Conservation (phyloP, 1,140 invertebrate species). For the Trialeurodes vaporariorum region DNA sequence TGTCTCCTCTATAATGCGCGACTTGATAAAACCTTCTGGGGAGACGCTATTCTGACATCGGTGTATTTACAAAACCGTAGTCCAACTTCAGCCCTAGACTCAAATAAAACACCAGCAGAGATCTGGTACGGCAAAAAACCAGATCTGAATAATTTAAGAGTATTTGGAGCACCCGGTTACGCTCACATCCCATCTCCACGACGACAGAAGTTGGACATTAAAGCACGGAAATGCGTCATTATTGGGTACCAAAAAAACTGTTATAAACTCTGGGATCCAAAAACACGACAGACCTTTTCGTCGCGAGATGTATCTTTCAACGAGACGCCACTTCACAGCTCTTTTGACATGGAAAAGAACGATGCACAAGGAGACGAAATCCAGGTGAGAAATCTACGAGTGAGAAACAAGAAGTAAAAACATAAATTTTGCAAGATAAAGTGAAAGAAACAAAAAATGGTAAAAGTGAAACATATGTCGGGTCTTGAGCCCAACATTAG, state of each 20-base stretch:
- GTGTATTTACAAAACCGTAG: constrained; percentile 36
- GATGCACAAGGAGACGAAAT: too few species aligned
- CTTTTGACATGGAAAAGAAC: too few species aligned
- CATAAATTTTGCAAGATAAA: too few species aligned
- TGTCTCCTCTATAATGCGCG: constrained; percentile 29
- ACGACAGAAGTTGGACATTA: constrained; percentile 5
- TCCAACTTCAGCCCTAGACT: constrained; percentile 32
- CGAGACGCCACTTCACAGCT: too few species aligned
- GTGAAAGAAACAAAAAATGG: too few species aligned
- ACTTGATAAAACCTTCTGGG: constrained; percentile 22
- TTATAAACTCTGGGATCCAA: neutral
- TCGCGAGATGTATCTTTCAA: neutral
- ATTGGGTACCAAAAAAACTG: neutral
- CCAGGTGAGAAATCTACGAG: too few species aligned
- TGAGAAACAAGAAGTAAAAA: too few species aligned
- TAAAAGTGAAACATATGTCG: too few species aligned
- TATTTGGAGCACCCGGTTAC: too few species aligned
- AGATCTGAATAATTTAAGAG: constrained; percentile 8
- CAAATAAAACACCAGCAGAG: constrained; percentile 30
- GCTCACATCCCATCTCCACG: constrained; percentile 26
- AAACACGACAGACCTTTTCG: neutral
- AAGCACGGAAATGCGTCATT: neutral
- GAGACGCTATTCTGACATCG: constrained; percentile 32
- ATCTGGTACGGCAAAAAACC: constrained; percentile 9
- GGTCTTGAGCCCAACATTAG: too few species aligned